These are phyloP conservation scores for Eueides isabella DNA, from an alignment of 1,140 invertebrate species.

Conservation along the genomic window DNA sequence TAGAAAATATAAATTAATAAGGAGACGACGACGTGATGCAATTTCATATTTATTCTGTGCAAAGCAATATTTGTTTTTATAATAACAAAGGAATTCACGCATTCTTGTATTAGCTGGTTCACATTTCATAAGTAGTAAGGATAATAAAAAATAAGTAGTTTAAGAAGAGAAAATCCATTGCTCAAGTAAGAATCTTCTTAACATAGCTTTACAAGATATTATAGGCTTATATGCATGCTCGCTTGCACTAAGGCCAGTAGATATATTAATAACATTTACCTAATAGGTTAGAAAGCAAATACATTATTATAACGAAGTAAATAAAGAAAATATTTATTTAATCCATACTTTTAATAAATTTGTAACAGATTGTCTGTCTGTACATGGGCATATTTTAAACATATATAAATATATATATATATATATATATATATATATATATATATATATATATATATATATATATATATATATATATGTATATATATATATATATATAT, in stretches of 20 bases:
- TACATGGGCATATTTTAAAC: too few species aligned
- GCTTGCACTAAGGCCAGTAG: neutral
- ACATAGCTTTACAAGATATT: constrained; percentile 3
- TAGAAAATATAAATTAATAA: neutral
- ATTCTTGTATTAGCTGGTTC: neutral
- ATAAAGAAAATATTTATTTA: neutral
- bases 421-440: too few species aligned
- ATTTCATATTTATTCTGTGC: neutral
- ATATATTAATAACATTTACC: neutral
- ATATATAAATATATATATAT: too few species aligned
- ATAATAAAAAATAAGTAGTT: constrained; percentile 10
- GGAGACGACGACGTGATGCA: neutral
- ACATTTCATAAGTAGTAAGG: neutral
- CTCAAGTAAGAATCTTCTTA: constrained; percentile 6
- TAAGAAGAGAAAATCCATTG: neutral
- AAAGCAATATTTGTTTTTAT: neutral
- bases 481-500: too few species aligned
- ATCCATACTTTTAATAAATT: too few species aligned
- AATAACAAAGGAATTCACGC: neutral
- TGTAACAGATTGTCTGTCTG: too few species aligned
- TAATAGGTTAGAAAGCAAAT: neutral
- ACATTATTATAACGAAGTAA: neutral
- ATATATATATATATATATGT: too few species aligned
- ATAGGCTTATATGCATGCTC: neutral
- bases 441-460: too few species aligned